Conservation (phyloP, 2,888 invertebrate species). For the Megaustenia siamemsis region DNA sequence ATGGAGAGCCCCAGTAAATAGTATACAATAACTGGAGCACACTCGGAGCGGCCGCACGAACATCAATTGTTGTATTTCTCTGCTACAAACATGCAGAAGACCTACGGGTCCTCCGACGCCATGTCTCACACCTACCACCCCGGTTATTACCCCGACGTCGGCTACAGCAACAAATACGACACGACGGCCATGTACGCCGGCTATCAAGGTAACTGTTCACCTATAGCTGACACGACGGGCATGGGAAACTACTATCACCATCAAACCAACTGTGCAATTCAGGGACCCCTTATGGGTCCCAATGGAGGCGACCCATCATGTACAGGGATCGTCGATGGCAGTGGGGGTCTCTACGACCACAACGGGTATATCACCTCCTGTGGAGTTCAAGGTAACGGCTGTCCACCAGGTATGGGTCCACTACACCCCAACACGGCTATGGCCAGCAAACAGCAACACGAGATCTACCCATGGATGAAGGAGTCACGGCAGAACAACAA, state of each 20-base stretch:
- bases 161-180: conserved; percentile 40
- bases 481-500: conserved; percentile 58
- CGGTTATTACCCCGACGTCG: conserved; percentile 41
- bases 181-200: conserved; percentile 35
- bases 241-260: conserved; percentile 49
- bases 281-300: conserved; percentile 37
- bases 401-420: conserved; percentile 53
- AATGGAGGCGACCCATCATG: conserved; percentile 32
- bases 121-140: conserved; percentile 39
- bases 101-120: conserved; percentile 37
- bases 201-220: conserved; percentile 47
- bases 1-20: conserved; percentile 44
- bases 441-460: conserved; percentile 54
- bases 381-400: conserved; percentile 45
- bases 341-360: conserved; percentile 43
- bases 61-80: conserved; percentile 38
- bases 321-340: conserved; percentile 34
- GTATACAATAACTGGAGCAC: conserved; percentile 33
- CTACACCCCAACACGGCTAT: conserved; percentile 46
- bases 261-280: conserved; percentile 48
- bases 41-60: conserved; percentile 31
- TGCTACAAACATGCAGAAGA: conserved; percentile 49
- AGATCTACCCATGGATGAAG: conserved; percentile 60
- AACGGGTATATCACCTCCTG: conserved; percentile 43
- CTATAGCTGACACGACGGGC: conserved; percentile 32